Evolutionary conservation across 1,140 invertebrate species (phyloP).

Genomic region (Prorops nasuta): DNA sequence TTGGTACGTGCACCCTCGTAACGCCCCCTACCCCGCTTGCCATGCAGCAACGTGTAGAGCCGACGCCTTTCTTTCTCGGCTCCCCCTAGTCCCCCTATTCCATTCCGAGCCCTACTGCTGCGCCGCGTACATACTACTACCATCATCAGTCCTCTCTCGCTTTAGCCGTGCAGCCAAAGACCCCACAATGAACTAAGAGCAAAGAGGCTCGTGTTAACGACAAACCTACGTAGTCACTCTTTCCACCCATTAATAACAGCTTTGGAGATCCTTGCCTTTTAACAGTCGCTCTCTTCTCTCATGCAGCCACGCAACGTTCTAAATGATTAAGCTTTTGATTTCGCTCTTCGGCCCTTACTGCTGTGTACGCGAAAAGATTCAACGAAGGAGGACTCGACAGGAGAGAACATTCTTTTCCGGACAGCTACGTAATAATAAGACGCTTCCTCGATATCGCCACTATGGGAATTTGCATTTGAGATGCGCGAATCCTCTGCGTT

Average conservation of each 20-base stretch:
- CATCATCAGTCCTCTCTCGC: neutral
- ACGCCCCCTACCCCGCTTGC: slow-evolving; percentile 4
- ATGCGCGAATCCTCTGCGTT: too few relatives aligned
- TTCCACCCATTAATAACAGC: slow-evolving; percentile 34
- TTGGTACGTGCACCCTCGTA: slow-evolving; percentile 6
- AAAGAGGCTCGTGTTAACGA: slow-evolving; percentile 1
- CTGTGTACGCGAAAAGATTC: neutral
- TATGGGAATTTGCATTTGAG: too few relatives aligned
- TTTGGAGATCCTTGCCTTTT: slow-evolving; percentile 41
- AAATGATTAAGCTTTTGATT: neutral
- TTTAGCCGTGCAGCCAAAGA: neutral
- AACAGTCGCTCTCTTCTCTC: slow-evolving; percentile 23
- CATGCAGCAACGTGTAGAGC: too few relatives aligned
- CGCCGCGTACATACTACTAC: too few relatives aligned
- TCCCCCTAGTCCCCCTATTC: slow-evolving; percentile 7
- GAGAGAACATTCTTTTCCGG: too few relatives aligned
- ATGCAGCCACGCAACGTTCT: neutral
- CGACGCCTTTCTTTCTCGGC: neutral
- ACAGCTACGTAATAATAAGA: too few relatives aligned
- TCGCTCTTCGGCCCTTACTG: neutral
- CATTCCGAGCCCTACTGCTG: slow-evolving; percentile 11
- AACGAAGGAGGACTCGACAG: neutral
- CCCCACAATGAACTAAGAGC: slow-evolving; percentile 1
- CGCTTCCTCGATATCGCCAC: too few relatives aligned
- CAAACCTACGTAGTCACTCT: slow-evolving; percentile 3